Evolutionary conservation across 2,888 invertebrate species (phyloP), one percentile per base, ranked within the genome.

Genomic region (Coenonympha arcania): DNA sequence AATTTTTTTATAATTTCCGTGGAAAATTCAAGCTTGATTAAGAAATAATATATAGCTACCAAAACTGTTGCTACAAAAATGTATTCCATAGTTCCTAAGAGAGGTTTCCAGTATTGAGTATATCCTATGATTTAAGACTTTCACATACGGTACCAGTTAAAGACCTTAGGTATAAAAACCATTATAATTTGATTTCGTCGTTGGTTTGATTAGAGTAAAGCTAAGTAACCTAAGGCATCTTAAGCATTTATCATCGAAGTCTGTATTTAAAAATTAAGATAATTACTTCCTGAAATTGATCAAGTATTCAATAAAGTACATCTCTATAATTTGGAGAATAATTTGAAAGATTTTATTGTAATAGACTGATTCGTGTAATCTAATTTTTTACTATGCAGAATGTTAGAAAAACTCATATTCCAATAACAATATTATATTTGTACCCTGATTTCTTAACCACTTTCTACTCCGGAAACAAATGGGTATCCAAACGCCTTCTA

Each of bases 321-420:
- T 22, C 11, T 31, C 11, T 31, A 20, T 20, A 20, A 31, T 9
- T 42, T 20, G 31, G 31, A 31, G 19, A 30, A 42, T 11, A 41
- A 24, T 28, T 28, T 26, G 18, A 31, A 31, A 18, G 11, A 11
- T 44, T 34, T 30, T 31, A 19, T 31, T 18, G 5, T 20, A 19
- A 8, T 24, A 37, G n/a, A 30, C 22, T 31, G 40, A 20, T 47
- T 30, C 33, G 19, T 47, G n/a, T 47, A 47, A 42, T 6, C 33
- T 46, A 50, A 43, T 39, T 36, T 47, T 33, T 39, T 36, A 42
- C 49, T 47, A 30, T 50, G 33, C 50, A 49, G 45, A 50, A 47
- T 34, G 46, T 50, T 46, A 26, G 36, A 37, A 50, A 53, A 53
- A 53, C 46, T 50, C 50, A 52, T 52, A 49, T 24, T 31, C 43